These are phyloP conservation scores for Slavum lentiscoides DNA, from an alignment of 2,888 invertebrate genomes.

Conservation along the genomic window DNA sequence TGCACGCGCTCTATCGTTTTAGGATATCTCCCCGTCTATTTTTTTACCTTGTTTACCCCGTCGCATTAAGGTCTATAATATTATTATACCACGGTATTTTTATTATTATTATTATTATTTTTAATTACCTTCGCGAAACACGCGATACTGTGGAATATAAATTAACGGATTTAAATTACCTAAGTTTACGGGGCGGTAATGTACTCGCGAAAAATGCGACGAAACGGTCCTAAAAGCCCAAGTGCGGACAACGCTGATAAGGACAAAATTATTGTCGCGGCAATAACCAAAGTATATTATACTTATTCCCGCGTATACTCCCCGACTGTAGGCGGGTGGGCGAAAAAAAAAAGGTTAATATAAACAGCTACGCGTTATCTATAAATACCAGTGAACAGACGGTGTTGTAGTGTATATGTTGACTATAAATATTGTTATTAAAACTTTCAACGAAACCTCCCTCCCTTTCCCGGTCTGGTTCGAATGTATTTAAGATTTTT, in stretches of 20 bases:
- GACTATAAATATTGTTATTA: not conserved
- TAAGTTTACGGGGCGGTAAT: conserved; percentile 34
- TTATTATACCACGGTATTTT: conserved; percentile 1
- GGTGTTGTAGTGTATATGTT: too few relatives aligned
- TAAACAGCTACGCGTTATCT: conserved; percentile 35
- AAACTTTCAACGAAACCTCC: not conserved
- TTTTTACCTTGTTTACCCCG: conserved; percentile 2
- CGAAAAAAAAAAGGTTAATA: conserved; percentile 35
- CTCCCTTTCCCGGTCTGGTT: not conserved
- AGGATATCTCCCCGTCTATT: too few relatives aligned
- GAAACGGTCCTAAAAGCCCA: conserved; percentile 35
- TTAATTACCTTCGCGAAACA: conserved; percentile 29
- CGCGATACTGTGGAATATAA: conserved; percentile 18
- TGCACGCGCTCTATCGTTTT: too few relatives aligned
- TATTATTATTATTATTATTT: too few relatives aligned
- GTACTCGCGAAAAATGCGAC: conserved; percentile 28
- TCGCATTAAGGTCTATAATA: conserved; percentile 32
- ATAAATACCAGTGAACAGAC: conserved; percentile 24
- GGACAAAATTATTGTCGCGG: conserved; percentile 49
- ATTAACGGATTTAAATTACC: conserved; percentile 44
- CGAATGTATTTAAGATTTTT: conserved; percentile 8
- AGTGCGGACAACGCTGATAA: conserved; percentile 47
- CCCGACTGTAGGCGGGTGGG: not conserved
- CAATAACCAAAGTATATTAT: conserved; percentile 24
- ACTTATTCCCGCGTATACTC: not conserved